Conservation (phyloP, 2,888 invertebrate species). For the Thyatira batis region DNA sequence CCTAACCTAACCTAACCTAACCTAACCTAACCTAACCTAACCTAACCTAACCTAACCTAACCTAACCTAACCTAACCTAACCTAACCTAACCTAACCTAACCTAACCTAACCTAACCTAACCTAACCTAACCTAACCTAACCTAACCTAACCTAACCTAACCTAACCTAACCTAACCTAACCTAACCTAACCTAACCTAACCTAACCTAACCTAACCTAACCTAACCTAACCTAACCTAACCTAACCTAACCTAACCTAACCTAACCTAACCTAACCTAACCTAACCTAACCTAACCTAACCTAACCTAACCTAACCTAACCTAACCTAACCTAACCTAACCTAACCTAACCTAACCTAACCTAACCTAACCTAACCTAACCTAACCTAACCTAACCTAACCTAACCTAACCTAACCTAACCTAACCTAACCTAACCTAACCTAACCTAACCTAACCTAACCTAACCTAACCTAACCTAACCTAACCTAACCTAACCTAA, state of each 20-base stretch:
- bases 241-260: conserved; percentile 14
- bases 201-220: conserved; percentile 15
- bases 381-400: conserved; percentile 16
- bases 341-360: conserved; percentile 16
- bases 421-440: conserved; percentile 17
- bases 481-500: conserved; percentile 17
- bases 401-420: conserved; percentile 16
- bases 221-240: conserved; percentile 17
- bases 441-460: too few species aligned
- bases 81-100: conserved; percentile 7
- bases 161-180: conserved; percentile 14
- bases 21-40: conserved; percentile 12
- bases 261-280: conserved; percentile 16
- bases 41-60: conserved; percentile 7
- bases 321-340: conserved; percentile 15
- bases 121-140: conserved; percentile 16
- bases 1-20: conserved; percentile 14
- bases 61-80: conserved; percentile 8
- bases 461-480: conserved; percentile 17
- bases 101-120: conserved; percentile 13
- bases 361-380: conserved; percentile 16
- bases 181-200: conserved; percentile 16
- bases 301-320: conserved; percentile 13
- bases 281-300: conserved; percentile 16
- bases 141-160: conserved; percentile 19